Evolutionary conservation across 2,888 invertebrate species (phyloP).

Genomic region (Nineta flava): DNA sequence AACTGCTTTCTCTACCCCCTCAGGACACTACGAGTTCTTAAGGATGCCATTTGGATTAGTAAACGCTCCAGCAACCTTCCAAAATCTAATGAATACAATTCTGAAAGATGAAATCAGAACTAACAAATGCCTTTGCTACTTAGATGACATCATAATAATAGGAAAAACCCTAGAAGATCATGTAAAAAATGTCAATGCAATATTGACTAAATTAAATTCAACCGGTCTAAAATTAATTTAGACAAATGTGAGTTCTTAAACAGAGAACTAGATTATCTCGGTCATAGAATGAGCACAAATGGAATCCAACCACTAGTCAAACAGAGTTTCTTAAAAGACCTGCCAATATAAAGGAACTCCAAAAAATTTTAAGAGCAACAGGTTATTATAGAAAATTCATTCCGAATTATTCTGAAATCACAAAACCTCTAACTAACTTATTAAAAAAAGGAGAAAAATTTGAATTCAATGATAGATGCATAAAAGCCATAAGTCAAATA

Average conservation of each 20-base stretch:
- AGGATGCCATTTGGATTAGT: constrained; percentile 16
- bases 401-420: background rate
- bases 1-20: constrained; percentile 10
- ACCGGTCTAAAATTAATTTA: constrained; percentile 11
- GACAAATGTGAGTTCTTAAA: constrained; percentile 14
- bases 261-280: constrained; percentile 9
- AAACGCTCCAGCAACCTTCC: constrained; percentile 18
- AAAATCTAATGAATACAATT: constrained; percentile 17
- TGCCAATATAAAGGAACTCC: background rate
- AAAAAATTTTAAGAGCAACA: background rate
- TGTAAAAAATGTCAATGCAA: constrained; percentile 10
- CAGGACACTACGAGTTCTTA: constrained; percentile 12
- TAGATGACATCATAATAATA: constrained; percentile 8
- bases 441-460: background rate
- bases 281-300: constrained; percentile 12
- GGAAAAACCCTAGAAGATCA: constrained; percentile 8
- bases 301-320: constrained; percentile 13
- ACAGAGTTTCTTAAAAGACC: constrained; percentile 9
- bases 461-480: background rate
- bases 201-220: constrained; percentile 13
- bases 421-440: background rate
- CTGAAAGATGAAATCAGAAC: constrained; percentile 13
- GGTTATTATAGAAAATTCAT: background rate
- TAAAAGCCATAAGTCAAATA: background rate
- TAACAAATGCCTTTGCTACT: constrained; percentile 1